Percentiles rank a stretch among this genome's conserved stretches.
Evolutionary conservation across 2,797 vertebrate genomes (phyloP).

Genomic region (Crocidura indochinensis): DNA sequence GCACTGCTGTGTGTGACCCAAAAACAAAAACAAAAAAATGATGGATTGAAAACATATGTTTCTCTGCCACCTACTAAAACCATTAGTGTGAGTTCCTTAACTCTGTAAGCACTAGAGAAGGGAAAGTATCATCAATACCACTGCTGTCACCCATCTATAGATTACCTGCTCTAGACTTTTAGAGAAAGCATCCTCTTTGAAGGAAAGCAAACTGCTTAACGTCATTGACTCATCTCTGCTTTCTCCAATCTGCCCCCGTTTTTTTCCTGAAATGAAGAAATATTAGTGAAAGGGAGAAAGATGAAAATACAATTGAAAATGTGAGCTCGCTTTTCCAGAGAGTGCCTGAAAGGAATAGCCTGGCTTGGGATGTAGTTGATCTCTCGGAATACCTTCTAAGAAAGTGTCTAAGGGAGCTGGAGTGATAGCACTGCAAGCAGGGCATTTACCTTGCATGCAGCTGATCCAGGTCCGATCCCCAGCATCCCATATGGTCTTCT

Average conservation of each 20-base stretch:
- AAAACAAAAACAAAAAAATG: too few relatives aligned
- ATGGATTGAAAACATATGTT: conserved; percentile 41
- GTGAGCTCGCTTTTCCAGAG: too few relatives aligned
- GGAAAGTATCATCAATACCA: background rate
- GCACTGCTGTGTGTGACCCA: too few relatives aligned
- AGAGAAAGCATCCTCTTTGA: conserved; percentile 30
- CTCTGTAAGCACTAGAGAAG: conserved; percentile 35
- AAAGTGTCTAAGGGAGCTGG: too few relatives aligned
- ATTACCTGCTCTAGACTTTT: conserved; percentile 18
- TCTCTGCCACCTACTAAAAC: conserved; percentile 38
- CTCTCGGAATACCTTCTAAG: background rate
- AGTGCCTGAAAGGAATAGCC: too few relatives aligned
- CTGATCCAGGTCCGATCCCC: too few relatives aligned
- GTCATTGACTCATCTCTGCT: background rate
- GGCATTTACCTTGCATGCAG: too few relatives aligned
- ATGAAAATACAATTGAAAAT: background rate
- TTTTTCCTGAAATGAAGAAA: too few relatives aligned
- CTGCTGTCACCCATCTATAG: background rate
- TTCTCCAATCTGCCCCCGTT: background rate
- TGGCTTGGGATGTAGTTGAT: background rate
- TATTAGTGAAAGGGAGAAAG: background rate
- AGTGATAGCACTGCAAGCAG: too few relatives aligned
- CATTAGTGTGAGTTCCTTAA: conserved; percentile 29
- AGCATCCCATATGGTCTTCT: too few relatives aligned
- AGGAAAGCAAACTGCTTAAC: conserved; percentile 40